A percentile compares a stretch with the other conserved stretches of the same genome.
These are phyloP conservation scores for Cirrhinus mrigala DNA, from an alignment of 2,797 vertebrate genomes.

Conservation along the genomic window DNA sequence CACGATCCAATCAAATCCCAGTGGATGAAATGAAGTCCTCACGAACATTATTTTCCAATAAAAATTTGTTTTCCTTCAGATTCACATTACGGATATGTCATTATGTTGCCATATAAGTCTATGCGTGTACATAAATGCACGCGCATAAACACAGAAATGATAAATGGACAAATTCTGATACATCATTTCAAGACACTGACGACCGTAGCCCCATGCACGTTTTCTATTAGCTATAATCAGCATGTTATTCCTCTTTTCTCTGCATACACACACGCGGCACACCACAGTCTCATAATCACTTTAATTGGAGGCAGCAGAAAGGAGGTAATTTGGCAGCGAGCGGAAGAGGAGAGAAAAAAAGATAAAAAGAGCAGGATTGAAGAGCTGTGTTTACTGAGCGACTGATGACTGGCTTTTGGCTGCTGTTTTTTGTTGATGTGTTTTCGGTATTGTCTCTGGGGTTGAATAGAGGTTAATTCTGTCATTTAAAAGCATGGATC, in stretches of 20 bases:
- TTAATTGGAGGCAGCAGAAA: conserved; percentile 70
- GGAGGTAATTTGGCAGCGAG: conserved; percentile 59
- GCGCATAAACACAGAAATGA: neutral
- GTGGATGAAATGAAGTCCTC: conserved; percentile 7
- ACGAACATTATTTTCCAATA: neutral
- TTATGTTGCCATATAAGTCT: neutral
- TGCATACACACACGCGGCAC: conserved; percentile 37
- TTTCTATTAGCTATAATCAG: conserved; percentile 67
- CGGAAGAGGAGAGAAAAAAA: conserved; percentile 52
- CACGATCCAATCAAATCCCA: neutral
- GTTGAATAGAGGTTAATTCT: conserved; percentile 67
- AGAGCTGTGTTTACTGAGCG: conserved; percentile 57
- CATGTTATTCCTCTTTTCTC: conserved; percentile 65
- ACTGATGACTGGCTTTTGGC: conserved; percentile 57
- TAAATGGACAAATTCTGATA: neutral
- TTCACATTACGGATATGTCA: neutral
- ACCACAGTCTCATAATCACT: conserved; percentile 67
- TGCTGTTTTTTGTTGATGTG: conserved; percentile 59
- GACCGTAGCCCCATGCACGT: conserved; percentile 14
- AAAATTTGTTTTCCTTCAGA: neutral
- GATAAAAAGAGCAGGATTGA: conserved; percentile 53
- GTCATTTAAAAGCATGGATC: conserved; percentile 51
- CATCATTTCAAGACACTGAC: conserved; percentile 5
- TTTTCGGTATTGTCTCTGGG: conserved; percentile 64
- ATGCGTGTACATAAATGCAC: conserved; percentile 16